phyloP scores from a whole-genome alignment of 2,888 invertebrate genomes.

The Dichetophora obliterata region DNA sequence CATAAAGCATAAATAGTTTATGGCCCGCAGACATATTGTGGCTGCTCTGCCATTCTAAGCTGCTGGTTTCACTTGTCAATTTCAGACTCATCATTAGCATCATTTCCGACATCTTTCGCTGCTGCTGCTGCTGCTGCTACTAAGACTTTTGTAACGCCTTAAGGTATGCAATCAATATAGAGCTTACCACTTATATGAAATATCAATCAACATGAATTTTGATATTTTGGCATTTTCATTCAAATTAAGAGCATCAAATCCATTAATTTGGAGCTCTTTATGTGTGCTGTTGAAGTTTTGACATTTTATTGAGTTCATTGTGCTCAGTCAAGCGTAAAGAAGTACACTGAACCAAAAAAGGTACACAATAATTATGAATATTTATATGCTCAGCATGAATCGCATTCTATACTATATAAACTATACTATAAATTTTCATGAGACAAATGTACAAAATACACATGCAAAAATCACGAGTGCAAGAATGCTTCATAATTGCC shows the following conservation, averaged over 20 bases:
- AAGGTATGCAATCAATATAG: slow-evolving; percentile 19
- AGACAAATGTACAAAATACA: too few relatives aligned
- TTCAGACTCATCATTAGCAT: slow-evolving; percentile 2
- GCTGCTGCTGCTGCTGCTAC: neutral
- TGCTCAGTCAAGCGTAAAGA: neutral
- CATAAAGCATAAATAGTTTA: too few relatives aligned
- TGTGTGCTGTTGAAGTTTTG: neutral
- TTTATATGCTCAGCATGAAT: too few relatives aligned
- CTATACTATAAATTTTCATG: too few relatives aligned
- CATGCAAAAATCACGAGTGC: too few relatives aligned
- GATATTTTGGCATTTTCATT: slow-evolving; percentile 29
- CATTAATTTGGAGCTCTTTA: neutral
- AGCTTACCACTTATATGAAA: neutral
- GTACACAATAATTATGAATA: too few relatives aligned
- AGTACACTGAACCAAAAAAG: too few relatives aligned
- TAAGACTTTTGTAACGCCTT: slow-evolving; percentile 18
- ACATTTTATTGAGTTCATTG: neutral
- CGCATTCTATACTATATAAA: too few relatives aligned
- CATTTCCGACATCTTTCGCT: slow-evolving; percentile 10
- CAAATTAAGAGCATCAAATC: slow-evolving; percentile 27
- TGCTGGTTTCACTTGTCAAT: slow-evolving; percentile 3
- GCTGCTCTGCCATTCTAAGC: neutral
- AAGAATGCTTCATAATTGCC: too few relatives aligned
- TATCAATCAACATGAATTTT: slow-evolving; percentile 25
- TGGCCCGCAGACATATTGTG: too few relatives aligned